Base-by-base conservation (phyloP, 2,113 vertebrate genomes). In the Myrmophylax atrothorax region DNA sequence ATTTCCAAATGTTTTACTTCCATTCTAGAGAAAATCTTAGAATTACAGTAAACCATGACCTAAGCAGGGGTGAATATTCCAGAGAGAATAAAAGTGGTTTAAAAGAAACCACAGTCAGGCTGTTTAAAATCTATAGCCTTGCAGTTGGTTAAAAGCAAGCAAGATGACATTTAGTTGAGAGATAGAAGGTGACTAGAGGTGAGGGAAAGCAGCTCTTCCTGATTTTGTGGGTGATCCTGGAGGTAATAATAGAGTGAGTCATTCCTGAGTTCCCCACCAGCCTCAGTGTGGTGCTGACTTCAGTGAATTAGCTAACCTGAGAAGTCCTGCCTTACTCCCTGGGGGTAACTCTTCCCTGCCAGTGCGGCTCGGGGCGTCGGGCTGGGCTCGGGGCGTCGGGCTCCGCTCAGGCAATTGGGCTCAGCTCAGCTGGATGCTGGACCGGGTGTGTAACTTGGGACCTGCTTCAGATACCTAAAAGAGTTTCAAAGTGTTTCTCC, bases 371-470 rank as follows among this genome's bases (percentile, higher is more conserved):
- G 44, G 44, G 67, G 47, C 37, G 24, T 63, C 6, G 23, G 25
- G 42, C 22, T 44, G 64, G 10, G 26, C 46, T 62, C 55, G 10
- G 53, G 64, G 40, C n/a, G 22, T 62, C 6, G 26, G 28, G 40
- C 22, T 47, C 26, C 33, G 28, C 78, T 69, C 37, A n/a, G 40
- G 64, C 40, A n/a, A 24, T 55, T 6, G 24, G 29, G 40, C 24
- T 47, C 72, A 16, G 29, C 49, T 69, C 58, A 15, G 42, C 6
- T 80, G 59, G 53, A 25, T 60, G 49, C 67, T 64, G 40, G 44
- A 4, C n/a, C 26, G 8, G 23, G 18, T 10, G 17, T 35, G 33
- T 18, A 11, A 17, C 2, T 0, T 17, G 18, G 37, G 17, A 47
- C 13, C 40, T 31, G 35, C 31, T 72, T 22, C 53, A n/a, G 7